Base-by-base conservation (phyloP, 23 tunicate genomes). In the Styela plicata region DNA sequence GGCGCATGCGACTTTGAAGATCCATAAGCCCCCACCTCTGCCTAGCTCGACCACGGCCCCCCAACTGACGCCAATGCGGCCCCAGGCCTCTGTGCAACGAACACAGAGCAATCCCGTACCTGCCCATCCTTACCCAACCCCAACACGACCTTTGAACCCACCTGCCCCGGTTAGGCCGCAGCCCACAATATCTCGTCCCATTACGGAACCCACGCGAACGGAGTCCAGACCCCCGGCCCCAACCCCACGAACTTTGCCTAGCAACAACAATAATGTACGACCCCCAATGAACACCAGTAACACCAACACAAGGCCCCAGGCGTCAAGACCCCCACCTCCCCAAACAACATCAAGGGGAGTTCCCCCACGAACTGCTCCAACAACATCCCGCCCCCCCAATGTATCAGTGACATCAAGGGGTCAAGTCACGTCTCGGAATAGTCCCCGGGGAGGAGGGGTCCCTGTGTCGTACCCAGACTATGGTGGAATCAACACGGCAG, bases 401-500 rank as follows among this genome's bases (percentile, higher is more conserved):
- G 31, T 27, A 22, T 25, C 71, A 18, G 31, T 29, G 24, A 25
- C 31, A 67, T 23, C 65, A 21, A 1, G 0, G 2, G 31, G 30
- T 29, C 71, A 29, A 22, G 31, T 29, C 30, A 67, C 71, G 0
- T 67, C 71, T 17, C 30, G 71, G 31, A 67, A 67, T 67, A 67
- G 71, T 22, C 71, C 71, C 31, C 19, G 71, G 2, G 16, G 73
- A 24, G 73, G 27, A 16, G n/a, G 16, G 17, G 10, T 13, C 20
- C 73, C 31, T 13, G 17, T 53, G 17, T 5, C 81, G 5, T 76
- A 44, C 44, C 81, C 81, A 17, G 81, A 76, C 16, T 76, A 76
- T n/a, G 81, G 66, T 7, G 66, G 81, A 22, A 76, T 76, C 65
- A 44, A 31, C 24, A 30, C 81, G 10, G 81, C 81, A 7, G 28